Percentiles rank a stretch among this genome's conserved stretches.
phyloP scores from a whole-genome alignment of 2,797 vertebrate genomes.

The Ceryle rudis region DNA sequence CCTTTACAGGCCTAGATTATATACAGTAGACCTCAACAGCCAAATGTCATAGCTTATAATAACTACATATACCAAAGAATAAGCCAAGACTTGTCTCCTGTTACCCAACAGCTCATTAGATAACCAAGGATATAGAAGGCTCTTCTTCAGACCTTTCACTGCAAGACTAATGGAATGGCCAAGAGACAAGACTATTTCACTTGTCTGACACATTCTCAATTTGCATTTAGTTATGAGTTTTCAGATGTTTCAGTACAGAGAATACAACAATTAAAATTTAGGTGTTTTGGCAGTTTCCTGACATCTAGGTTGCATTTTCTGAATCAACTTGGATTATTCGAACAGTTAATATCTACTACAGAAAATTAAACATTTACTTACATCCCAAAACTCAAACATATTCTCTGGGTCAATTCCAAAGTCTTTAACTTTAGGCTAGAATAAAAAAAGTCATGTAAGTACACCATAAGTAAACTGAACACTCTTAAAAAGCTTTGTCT shows the following conservation, averaged over 20 bases:
- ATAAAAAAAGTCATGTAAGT: background rate
- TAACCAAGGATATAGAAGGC: background rate
- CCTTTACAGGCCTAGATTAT: constrained; percentile 70
- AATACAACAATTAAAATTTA: background rate
- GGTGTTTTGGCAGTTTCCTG: background rate
- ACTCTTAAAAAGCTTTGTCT: background rate
- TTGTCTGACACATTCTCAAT: background rate
- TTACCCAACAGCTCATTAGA: constrained; percentile 85
- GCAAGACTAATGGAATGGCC: background rate
- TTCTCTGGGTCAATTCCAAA: constrained; percentile 95
- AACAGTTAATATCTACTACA: background rate
- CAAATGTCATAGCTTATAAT: constrained; percentile 92
- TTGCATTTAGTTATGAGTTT: background rate
- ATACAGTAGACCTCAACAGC: constrained; percentile 9
- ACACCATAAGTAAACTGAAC: background rate
- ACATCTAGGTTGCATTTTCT: background rate
- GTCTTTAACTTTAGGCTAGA: constrained; percentile 93
- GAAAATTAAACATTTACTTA: constrained; percentile 81
- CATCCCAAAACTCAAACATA: constrained; percentile 99
- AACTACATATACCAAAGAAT: constrained; percentile 68
- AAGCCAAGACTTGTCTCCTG: constrained; percentile 75
- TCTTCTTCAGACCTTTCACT: constrained; percentile 20
- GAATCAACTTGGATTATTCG: background rate
- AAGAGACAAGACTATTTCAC: background rate
- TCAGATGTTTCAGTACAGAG: background rate